Percentiles rank a stretch among this genome's conserved stretches.
Evolutionary conservation across 2,888 invertebrate genomes (phyloP).

Genomic region (Piscicola geometra): DNA sequence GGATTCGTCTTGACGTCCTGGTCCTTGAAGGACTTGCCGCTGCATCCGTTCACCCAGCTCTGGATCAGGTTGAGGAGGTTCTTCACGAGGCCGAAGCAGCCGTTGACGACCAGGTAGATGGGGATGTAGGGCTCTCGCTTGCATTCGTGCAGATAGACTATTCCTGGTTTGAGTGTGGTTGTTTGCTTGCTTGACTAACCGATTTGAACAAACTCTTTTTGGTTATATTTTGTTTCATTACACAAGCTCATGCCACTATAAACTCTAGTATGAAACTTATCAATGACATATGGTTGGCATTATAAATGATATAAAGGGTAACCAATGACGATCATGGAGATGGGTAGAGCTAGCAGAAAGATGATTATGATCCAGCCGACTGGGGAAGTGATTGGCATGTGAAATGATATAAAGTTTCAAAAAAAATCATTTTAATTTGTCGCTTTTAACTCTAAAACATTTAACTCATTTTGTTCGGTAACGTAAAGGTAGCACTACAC

Average conservation of each 20-base stretch:
- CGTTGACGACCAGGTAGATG: constrained; percentile 66
- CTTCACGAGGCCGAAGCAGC: constrained; percentile 65
- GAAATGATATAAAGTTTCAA: neutral
- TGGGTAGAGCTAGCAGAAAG: constrained; percentile 64
- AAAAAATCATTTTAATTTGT: too few species aligned
- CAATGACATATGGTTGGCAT: neutral
- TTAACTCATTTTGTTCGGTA: too few species aligned
- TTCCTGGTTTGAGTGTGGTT: too few species aligned
- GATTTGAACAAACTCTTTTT: too few species aligned
- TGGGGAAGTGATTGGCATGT: constrained; percentile 52
- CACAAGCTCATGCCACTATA: too few species aligned
- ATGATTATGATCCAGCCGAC: constrained; percentile 67
- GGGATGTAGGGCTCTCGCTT: constrained; percentile 67
- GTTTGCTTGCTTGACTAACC: too few species aligned
- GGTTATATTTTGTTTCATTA: too few species aligned
- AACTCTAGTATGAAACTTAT: too few species aligned
- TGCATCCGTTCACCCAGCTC: constrained; percentile 46
- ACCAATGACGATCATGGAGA: constrained; percentile 67
- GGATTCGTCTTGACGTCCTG: constrained; percentile 49
- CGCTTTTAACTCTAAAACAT: too few species aligned
- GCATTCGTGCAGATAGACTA: constrained; percentile 65
- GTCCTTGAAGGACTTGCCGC: constrained; percentile 47
- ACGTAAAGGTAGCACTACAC: too few species aligned
- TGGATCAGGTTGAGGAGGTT: constrained; percentile 63
- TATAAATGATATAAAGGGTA: constrained; percentile 41